phyloP scores from a whole-genome alignment of 2,797 vertebrate species.

The Emydoidea blandingii region DNA sequence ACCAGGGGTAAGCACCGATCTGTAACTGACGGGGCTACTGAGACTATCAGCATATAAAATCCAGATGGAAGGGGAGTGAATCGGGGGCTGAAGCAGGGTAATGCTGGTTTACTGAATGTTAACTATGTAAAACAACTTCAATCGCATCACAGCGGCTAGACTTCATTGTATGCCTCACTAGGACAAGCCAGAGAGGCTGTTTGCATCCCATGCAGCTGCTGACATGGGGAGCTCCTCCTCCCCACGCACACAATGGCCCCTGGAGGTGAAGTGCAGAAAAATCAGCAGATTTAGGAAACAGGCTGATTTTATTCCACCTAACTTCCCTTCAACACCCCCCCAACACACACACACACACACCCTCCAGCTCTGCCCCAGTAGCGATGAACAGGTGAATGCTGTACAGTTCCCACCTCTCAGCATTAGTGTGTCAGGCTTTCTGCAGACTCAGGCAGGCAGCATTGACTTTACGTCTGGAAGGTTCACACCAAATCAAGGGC shows the following conservation, averaged over 20 bases:
- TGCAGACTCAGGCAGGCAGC: neutral
- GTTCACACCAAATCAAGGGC: neutral
- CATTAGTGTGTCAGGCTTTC: too few species aligned
- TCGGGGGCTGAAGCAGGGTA: neutral
- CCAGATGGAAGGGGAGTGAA: too few species aligned
- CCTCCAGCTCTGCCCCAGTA: too few species aligned
- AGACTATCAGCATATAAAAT: neutral
- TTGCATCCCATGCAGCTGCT: fast-evolving
- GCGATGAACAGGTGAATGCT: too few species aligned
- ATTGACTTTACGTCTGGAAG: neutral
- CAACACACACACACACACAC: too few species aligned
- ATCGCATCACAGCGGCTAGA: neutral
- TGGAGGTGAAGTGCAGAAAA: neutral
- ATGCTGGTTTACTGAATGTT: neutral
- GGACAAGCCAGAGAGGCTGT: neutral
- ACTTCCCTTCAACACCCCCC: neutral
- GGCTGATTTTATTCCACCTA: neutral
- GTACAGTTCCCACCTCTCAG: neutral
- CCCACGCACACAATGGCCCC: slow-evolving; percentile 8
- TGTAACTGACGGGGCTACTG: neutral
- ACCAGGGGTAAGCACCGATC: neutral
- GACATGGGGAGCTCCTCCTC: neutral
- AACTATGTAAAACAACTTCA: neutral
- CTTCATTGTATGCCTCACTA: neutral
- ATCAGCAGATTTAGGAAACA: neutral